Evolutionary conservation across 2,888 invertebrate genomes (phyloP).

Genomic region (Criorhina ranunculi): DNA sequence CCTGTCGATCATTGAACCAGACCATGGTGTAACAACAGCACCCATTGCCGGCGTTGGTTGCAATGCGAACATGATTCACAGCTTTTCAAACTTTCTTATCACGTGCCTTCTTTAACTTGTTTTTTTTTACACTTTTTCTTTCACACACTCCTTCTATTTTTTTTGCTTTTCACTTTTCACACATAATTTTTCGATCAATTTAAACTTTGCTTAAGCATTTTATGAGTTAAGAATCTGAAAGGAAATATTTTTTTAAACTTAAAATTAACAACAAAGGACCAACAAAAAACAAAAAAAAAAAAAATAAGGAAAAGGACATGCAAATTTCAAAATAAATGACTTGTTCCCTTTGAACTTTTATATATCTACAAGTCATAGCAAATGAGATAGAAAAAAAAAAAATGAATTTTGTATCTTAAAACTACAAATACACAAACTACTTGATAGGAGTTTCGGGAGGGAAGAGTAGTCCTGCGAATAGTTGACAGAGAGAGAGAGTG

Average conservation of each 20-base stretch:
- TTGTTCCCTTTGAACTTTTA: slow-evolving; percentile 50
- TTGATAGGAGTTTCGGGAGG: no score
- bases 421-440: no score
- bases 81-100: not conserved
- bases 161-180: slow-evolving; percentile 19
- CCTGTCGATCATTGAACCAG: slow-evolving; percentile 92
- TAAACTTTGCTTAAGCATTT: no score
- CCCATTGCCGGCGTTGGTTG: slow-evolving; percentile 93
- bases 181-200: slow-evolving; percentile 5
- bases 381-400: not conserved
- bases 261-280: no score
- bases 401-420: not conserved
- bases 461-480: no score
- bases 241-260: no score
- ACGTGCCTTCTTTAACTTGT: not conserved
- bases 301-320: slow-evolving; percentile 1
- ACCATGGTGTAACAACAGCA: slow-evolving; percentile 92
- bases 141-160: no score
- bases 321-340: slow-evolving; percentile 34
- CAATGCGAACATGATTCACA: slow-evolving; percentile 86
- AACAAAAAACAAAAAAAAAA: not conserved
- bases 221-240: no score
- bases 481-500: no score
- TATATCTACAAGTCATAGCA: slow-evolving; percentile 59
- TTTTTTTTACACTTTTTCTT: slow-evolving; percentile 10